Evolutionary conservation across 2,888 invertebrate genomes (phyloP).

Genomic region (Sminthurinus aureus): DNA sequence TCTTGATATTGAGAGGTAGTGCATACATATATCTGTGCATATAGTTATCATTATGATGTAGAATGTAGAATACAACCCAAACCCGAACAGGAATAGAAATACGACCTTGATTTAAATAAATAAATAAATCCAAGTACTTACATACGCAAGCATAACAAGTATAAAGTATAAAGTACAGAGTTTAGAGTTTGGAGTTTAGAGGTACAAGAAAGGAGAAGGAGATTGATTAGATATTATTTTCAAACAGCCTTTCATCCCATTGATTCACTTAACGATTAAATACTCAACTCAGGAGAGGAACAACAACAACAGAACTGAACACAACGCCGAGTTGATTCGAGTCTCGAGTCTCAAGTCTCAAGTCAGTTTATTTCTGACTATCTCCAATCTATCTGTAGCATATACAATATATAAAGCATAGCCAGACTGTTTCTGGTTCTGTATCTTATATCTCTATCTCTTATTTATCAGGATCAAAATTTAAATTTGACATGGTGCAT

Average conservation of each 20-base stretch:
- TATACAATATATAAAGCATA: too few species aligned
- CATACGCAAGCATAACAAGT: too few species aligned
- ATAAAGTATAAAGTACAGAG: too few species aligned
- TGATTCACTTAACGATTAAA: conserved; percentile 43
- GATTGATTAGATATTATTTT: conserved; percentile 37
- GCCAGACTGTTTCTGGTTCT: too few species aligned
- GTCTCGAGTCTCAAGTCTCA: too few species aligned
- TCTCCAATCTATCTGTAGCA: not conserved
- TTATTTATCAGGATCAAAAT: not conserved
- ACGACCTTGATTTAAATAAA: conserved; percentile 49
- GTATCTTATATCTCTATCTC: too few species aligned
- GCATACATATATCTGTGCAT: too few species aligned
- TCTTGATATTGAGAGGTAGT: not conserved
- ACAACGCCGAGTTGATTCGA: not conserved
- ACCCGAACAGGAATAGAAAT: conserved; percentile 24
- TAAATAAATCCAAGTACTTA: conserved; percentile 15
- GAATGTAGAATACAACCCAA: not conserved
- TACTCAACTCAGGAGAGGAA: not conserved
- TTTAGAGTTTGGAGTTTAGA: too few species aligned
- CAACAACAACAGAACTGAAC: not conserved
- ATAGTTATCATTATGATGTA: too few species aligned
- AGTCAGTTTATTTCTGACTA: not conserved
- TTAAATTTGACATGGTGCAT: not conserved
- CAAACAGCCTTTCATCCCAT: conserved; percentile 45
- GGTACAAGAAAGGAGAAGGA: conserved; percentile 23